Evolutionary conservation across 2,113 vertebrate species (phyloP), one percentile per base, ranked within the genome.

Genomic region (Lasiurus cinereus): DNA sequence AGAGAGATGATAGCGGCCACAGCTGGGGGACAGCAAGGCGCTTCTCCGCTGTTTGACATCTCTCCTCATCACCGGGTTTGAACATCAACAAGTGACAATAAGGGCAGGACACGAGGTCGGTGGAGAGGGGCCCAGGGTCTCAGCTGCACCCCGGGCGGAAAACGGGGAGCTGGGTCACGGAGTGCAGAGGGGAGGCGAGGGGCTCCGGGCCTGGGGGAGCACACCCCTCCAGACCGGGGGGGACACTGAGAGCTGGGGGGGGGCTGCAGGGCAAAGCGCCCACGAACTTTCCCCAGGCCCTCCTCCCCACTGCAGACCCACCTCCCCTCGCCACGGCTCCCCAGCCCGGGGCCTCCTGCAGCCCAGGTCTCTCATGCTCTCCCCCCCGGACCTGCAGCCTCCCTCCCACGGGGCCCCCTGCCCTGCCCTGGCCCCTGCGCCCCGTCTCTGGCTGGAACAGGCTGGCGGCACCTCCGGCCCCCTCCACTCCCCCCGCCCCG

Each of bases 1-100:
- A 10, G 2, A 11, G 31, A 13, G n/a, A 11, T 12, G n/a, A 31
- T 9, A 5, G 59, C 2, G 5, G 2, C 39, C 15, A 0, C 16
- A 11, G 33, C n/a, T 16, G 21, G 24, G 15, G 5, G 31, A 39
- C 22, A 2, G 36, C 13, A 0, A 16, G 0, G 11, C 12, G 3
- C 33, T 48, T 33, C 59, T 78, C 14, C 36, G 76, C 46, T 64
- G 39, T 56, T 62, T 92, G 27, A 22, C 62, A 88, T 46, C 2
- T 19, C 16, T 43, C 18, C 0, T 21, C 24, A 74, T 48, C 43
- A 64, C 43, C 74, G 46, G 14, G 4, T 31, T 79, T 69, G 43
- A 56, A n/a, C 24, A 80, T 80, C 67, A 78, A 39, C 48, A 88
- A 59, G 93, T 27, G 6, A 83, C 89, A 83, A 54, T 12, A 36